These are phyloP conservation scores for Centruroides vittatus DNA, from an alignment of 1,140 invertebrate genomes.

Conservation along the genomic window DNA sequence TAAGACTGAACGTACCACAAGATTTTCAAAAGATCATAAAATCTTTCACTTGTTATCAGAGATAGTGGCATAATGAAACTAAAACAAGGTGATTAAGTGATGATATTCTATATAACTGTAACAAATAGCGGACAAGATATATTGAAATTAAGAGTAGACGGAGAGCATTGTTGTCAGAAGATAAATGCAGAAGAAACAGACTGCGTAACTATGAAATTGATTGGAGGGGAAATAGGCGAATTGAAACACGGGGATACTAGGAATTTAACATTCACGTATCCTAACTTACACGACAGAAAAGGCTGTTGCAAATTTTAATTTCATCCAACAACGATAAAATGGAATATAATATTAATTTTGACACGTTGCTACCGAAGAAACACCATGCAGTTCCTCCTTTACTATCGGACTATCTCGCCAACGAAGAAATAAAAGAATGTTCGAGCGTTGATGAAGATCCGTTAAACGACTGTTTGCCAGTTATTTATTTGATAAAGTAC, in stretches of 20 bases:
- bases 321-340: background rate
- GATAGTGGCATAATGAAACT: too few relatives aligned
- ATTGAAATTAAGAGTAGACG: background rate
- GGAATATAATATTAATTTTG: background rate
- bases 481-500: conserved; percentile 37
- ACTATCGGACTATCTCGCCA: conserved; percentile 2
- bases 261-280: conserved; percentile 5
- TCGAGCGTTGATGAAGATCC: conserved; percentile 32
- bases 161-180: background rate
- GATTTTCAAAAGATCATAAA: too few relatives aligned
- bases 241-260: background rate
- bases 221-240: conserved; percentile 6
- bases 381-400: background rate
- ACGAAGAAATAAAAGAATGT: conserved; percentile 25
- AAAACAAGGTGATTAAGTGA: too few relatives aligned
- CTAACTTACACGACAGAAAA: conserved; percentile 4
- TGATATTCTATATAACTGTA: background rate
- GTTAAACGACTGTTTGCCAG: conserved; percentile 35
- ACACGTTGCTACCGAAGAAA: background rate
- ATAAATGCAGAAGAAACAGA: background rate
- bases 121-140: background rate
- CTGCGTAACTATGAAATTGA: conserved; percentile 3
- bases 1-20: too few relatives aligned
- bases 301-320: conserved; percentile 3
- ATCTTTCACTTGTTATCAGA: too few relatives aligned